Evolutionary conservation across 2,888 invertebrate genomes (phyloP), one percentile per base, ranked within the genome.

Genomic region (Zelleria hepariella): DNA sequence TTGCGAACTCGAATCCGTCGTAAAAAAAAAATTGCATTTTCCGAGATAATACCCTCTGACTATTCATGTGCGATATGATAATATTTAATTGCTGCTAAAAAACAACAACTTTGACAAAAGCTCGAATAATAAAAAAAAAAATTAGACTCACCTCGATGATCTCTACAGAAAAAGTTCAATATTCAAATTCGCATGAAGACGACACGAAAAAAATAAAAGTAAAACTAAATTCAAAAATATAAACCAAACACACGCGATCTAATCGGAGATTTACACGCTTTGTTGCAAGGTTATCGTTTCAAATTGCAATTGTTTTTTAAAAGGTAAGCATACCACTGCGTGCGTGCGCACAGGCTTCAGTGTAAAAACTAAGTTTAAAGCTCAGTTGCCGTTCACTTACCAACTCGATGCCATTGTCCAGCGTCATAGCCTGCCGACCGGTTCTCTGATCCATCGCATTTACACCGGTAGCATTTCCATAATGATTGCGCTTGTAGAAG

Each of bases 311-410:
- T 58, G 51, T 59, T 59, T 32, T 59, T 51, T 42, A 20, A 59
- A 51, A 20, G 26, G 10, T 32, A 49, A 21, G 21, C 27, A 32
- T 56, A 61, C 60, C 60, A 61, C 60, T 63, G 66, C 69, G 70
- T 70, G 70, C 70, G 68, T 63, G 61, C 60, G 47, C 59, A 60
- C 59, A 69, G 70, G 66, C 70, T 69, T 57, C 64, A 61, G 62
- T 61, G 61, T 62, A 62, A 62, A 64, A 64, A 71, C 70, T 71
- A 70, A 63, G 60, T 62, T 62, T 61, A 63, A 61, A 61, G 61
- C 60, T 62, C 58, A 61, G 24, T 54, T 58, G 61, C 67, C 69
- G 61, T 68, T 70, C 69, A 62, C 68, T 65, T n/a, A 15, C 15
- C 2, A 10, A 20, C 51, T 20, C 51, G 21, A 24, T 26, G 24